Conservation (phyloP, 2,888 invertebrate genomes). For the Unio delphinus region DNA sequence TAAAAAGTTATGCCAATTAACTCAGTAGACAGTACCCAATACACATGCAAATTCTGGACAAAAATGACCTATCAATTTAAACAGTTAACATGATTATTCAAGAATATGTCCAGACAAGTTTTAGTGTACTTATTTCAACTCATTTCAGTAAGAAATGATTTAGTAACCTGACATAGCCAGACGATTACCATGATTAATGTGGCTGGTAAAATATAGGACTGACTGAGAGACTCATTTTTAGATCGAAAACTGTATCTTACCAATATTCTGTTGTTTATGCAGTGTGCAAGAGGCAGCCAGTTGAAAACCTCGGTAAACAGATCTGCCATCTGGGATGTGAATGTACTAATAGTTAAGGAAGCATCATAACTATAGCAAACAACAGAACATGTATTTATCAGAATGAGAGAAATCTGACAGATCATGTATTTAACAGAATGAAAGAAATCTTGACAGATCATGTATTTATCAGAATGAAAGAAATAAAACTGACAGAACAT, state of each 20-base stretch:
- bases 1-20: too few species aligned
- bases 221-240: too few species aligned
- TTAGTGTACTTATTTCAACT: neutral
- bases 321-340: constrained; percentile 94
- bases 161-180: too few species aligned
- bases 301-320: constrained; percentile 99
- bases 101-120: neutral
- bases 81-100: too few species aligned
- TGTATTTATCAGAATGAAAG: neutral
- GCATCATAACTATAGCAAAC: neutral
- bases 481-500: neutral
- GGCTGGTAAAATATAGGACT: too few species aligned
- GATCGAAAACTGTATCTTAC: constrained; percentile 70
- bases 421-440: neutral
- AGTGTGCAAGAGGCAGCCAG: constrained; percentile 95
- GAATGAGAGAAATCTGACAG: too few species aligned
- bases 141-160: neutral
- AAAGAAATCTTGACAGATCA: neutral
- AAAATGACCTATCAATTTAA: too few species aligned
- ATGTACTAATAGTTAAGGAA: constrained; percentile 58
- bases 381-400: too few species aligned
- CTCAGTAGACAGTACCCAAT: too few species aligned
- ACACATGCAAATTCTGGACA: too few species aligned
- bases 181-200: too few species aligned
- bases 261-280: constrained; percentile 87